Evolutionary conservation across 2,113 vertebrate species (phyloP).

Genomic region (Microtus montanus): DNA sequence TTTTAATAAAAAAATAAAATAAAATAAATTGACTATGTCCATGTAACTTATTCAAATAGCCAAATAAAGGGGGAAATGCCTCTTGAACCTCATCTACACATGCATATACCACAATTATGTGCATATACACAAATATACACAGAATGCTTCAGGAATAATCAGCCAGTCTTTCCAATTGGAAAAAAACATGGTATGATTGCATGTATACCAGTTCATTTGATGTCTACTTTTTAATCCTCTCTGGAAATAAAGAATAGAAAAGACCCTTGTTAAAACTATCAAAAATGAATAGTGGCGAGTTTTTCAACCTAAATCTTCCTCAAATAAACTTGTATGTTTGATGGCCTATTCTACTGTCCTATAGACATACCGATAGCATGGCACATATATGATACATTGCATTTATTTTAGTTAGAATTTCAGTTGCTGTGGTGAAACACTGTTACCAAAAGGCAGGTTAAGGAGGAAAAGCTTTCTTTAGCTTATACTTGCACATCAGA

Average conservation of each 20-base stretch:
- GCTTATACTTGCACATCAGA: background rate
- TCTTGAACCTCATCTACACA: background rate
- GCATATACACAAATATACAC: background rate
- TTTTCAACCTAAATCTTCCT: conserved; percentile 50
- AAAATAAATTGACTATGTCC: background rate
- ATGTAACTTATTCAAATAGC: conserved; percentile 25
- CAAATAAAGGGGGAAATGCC: background rate
- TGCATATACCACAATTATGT: background rate
- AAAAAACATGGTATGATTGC: conserved; percentile 54
- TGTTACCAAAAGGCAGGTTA: background rate
- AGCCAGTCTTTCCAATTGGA: conserved; percentile 52
- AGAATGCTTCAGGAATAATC: conserved; percentile 3
- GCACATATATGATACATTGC: too few species aligned
- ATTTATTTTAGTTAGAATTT: background rate
- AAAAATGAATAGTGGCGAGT: conserved; percentile 64
- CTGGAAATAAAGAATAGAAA: conserved; percentile 58
- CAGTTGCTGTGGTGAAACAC: background rate
- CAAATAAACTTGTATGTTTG: conserved; percentile 44
- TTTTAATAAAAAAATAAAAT: too few species aligned
- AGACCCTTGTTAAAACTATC: conserved; percentile 56
- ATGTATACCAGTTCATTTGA: conserved; percentile 46
- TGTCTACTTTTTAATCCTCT: conserved; percentile 54
- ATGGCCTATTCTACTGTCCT: conserved; percentile 42
- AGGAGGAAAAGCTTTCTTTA: background rate
- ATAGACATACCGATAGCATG: background rate